Evolutionary conservation across 2,888 invertebrate genomes (phyloP).

Genomic region (Apoderus coryli): DNA sequence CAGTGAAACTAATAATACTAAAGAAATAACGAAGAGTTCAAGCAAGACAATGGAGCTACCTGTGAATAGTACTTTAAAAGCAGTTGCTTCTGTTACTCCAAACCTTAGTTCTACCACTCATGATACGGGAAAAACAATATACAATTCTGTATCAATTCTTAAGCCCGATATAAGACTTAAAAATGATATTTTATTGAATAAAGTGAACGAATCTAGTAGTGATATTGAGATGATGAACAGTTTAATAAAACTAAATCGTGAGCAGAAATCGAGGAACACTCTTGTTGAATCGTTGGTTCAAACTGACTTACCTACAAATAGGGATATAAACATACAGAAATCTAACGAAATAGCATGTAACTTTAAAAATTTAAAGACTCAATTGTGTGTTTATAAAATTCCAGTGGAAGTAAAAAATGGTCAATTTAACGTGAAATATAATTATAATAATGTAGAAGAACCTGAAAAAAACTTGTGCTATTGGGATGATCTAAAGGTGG

Average conservation of each 20-base stretch:
- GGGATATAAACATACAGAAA: slow-evolving; percentile 12
- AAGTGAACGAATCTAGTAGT: slow-evolving; percentile 10
- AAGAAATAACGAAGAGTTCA: no score
- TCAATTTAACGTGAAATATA: slow-evolving; percentile 11
- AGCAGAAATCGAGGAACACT: slow-evolving; percentile 1
- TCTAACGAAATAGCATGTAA: slow-evolving; percentile 12
- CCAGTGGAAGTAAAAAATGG: slow-evolving; percentile 16
- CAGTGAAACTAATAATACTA: background rate
- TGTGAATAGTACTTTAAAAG: background rate
- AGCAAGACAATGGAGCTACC: no score
- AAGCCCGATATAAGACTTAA: slow-evolving; percentile 16
- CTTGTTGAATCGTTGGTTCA: slow-evolving; percentile 9
- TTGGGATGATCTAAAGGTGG: slow-evolving; percentile 14
- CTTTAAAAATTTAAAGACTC: slow-evolving; percentile 16
- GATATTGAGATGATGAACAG: slow-evolving; percentile 16
- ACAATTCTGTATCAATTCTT: slow-evolving; percentile 13
- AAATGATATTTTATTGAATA: slow-evolving; percentile 13
- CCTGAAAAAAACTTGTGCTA: slow-evolving; percentile 6
- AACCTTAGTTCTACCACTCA: background rate
- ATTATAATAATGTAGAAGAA: slow-evolving; percentile 5
- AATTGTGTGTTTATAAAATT: slow-evolving; percentile 17
- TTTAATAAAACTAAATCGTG: slow-evolving; percentile 11
- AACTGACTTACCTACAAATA: slow-evolving; percentile 16
- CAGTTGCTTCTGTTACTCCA: background rate
- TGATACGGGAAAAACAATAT: slow-evolving; percentile 8